Evolutionary conservation across 2,797 vertebrate genomes (phyloP).

Genomic region (Austrolebias charrua): DNA sequence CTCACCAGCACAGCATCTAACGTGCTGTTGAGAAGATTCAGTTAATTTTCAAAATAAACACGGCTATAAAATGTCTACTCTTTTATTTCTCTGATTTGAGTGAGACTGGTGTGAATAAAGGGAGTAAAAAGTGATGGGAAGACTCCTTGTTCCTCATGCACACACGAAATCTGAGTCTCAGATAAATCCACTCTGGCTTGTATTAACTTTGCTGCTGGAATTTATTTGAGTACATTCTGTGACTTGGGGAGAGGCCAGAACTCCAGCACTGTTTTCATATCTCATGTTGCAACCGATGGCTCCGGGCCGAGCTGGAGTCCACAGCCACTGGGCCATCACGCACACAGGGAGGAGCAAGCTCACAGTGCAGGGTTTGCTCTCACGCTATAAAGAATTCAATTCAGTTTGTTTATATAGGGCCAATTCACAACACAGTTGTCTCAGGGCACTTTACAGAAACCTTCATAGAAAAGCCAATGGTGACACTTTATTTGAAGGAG

Average conservation of each 20-base stretch:
- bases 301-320: constrained; percentile 52
- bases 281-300: constrained; percentile 77
- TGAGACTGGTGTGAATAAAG: constrained; percentile 10
- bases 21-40: neutral
- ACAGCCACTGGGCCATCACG: constrained; percentile 48
- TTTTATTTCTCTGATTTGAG: neutral
- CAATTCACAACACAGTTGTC: too few species aligned
- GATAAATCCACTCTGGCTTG: constrained; percentile 69
- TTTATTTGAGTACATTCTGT: constrained; percentile 81
- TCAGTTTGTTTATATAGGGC: too few species aligned
- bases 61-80: neutral
- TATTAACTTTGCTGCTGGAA: constrained; percentile 74
- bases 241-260: constrained; percentile 81
- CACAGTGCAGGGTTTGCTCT: constrained; percentile 23
- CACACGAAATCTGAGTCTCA: constrained; percentile 55
- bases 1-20: neutral
- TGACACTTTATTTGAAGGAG: too few species aligned
- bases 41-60: neutral
- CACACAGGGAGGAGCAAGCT: constrained; percentile 24
- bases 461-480: too few species aligned
- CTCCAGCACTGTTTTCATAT: constrained; percentile 74
- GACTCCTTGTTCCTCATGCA: constrained; percentile 43
- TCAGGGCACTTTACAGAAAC: too few species aligned
- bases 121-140: constrained; percentile 23
- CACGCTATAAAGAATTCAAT: constrained; percentile 2